These are phyloP conservation scores for Serripes groenlandicus DNA, from an alignment of 2,888 invertebrate genomes.

Conservation along the genomic window DNA sequence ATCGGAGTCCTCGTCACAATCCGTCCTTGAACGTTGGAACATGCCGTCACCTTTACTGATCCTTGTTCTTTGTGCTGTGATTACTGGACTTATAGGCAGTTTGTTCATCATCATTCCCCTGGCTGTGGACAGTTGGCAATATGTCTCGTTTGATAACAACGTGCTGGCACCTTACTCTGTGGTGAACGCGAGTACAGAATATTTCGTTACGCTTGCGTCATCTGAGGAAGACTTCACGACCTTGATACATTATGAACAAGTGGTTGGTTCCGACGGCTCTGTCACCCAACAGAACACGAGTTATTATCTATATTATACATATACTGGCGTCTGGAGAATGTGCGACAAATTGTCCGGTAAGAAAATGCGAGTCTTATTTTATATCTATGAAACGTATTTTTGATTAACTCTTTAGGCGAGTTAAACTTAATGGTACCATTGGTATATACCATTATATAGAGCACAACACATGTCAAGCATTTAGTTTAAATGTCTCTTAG, in stretches of 20 bases:
- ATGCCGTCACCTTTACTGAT: conserved; percentile 74
- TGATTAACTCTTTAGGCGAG: too few relatives aligned
- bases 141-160: conserved; percentile 56
- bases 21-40: conserved; percentile 19
- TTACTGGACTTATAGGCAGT: conserved; percentile 67
- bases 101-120: conserved; percentile 71
- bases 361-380: not conserved
- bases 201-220: conserved; percentile 49
- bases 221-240: conserved; percentile 46
- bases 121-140: conserved; percentile 70
- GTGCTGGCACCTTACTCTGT: conserved; percentile 43
- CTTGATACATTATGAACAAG: conserved; percentile 29
- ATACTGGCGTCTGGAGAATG: conserved; percentile 70
- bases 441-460: too few relatives aligned
- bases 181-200: conserved; percentile 51
- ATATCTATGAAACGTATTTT: not conserved
- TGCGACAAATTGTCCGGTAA: conserved; percentile 71
- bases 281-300: conserved; percentile 30
- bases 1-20: not conserved
- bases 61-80: conserved; percentile 67
- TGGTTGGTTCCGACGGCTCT: conserved; percentile 30
- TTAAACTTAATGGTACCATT: too few relatives aligned
- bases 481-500: too few relatives aligned
- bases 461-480: too few relatives aligned
- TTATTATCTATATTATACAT: conserved; percentile 63